Base-by-base conservation (phyloP, 2,888 invertebrate species). In the Caradrina clavipalpis region DNA sequence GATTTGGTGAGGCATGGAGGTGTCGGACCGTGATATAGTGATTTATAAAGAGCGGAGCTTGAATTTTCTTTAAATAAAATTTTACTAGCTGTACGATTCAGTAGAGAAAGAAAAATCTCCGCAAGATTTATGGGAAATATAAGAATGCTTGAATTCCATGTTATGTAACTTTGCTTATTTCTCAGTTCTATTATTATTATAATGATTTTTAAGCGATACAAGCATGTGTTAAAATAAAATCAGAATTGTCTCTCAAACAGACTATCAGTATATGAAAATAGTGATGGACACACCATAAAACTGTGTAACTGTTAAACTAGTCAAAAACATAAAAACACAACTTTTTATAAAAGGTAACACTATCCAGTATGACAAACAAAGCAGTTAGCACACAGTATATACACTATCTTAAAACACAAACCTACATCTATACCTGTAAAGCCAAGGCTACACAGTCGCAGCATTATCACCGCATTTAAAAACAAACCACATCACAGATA, bases 401-500 rank as follows among this genome's bases (percentile, higher is more conserved):
- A 6, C 1, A 2, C 17, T 7, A 42, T 45, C 3, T 57, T 17
- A 26, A 47, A 39, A 22, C 15, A 21, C 11, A 22, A 62, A 19
- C 0, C 2, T 2, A 22, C 1, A 57, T 42, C n/a, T 26, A 21
- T 11, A 22, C 8, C 7, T 3, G 2, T 15, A 45, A 49, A 35
- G 17, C 21, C n/a, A 45, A 49, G 22, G 19, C n/a, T 51, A 56
- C 21, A n/a, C 10, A 3, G 17, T 19, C 26, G 1, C 47, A 71
- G n/a, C 19, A 47, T 56, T 51, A 39, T 8, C 21, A 10, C 26
- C 19, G 22, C 54, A 26, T 70, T 67, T 50, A 71, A 69, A 69
- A 74, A 77, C 39, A 65, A 63, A n/a, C 59, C 74, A 58, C 70
- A 45, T 17, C 31, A 66, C 39, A 19, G 60, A 63, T n/a, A 71